phyloP scores from a whole-genome alignment of 2,113 vertebrate genomes.

The Proterorhinus semilunaris region DNA sequence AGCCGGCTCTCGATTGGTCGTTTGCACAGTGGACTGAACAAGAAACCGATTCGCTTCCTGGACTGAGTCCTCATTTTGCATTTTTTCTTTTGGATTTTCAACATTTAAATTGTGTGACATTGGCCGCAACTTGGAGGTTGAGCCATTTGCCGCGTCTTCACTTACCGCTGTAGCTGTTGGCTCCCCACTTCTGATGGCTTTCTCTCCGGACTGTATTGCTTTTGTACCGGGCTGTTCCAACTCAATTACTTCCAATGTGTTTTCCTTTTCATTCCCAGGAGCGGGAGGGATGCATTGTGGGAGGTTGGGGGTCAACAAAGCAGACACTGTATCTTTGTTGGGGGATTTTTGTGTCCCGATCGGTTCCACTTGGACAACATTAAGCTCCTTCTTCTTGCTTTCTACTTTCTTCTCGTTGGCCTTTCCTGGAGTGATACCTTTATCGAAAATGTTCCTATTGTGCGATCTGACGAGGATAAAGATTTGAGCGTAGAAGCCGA shows the following conservation, averaged over 20 bases:
- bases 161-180: constrained; percentile 7
- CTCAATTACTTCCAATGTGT: constrained; percentile 25
- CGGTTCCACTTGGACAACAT: constrained; percentile 10
- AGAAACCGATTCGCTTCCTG: constrained; percentile 12
- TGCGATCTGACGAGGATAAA: constrained; percentile 69
- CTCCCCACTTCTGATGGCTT: constrained; percentile 19
- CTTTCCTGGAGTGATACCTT: constrained; percentile 39
- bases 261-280: constrained; percentile 29
- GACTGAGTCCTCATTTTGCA: constrained; percentile 17
- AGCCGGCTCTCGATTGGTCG: constrained; percentile 17
- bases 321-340: constrained; percentile 13
- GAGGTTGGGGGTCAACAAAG: constrained; percentile 13
- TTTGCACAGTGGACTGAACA: neutral
- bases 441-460: constrained; percentile 76
- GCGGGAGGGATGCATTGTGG: constrained; percentile 8
- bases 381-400: constrained; percentile 18
- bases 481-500: constrained; percentile 73
- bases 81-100: constrained; percentile 21
- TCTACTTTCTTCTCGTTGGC: constrained; percentile 1
- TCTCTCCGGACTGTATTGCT: constrained; percentile 14
- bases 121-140: constrained; percentile 15
- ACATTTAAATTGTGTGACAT: constrained; percentile 19
- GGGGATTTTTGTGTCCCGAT: constrained; percentile 15
- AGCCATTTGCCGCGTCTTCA: constrained; percentile 25
- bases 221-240: constrained; percentile 26